phyloP scores from a whole-genome alignment of 2,797 vertebrate species.

The Etheostoma nigrum region DNA sequence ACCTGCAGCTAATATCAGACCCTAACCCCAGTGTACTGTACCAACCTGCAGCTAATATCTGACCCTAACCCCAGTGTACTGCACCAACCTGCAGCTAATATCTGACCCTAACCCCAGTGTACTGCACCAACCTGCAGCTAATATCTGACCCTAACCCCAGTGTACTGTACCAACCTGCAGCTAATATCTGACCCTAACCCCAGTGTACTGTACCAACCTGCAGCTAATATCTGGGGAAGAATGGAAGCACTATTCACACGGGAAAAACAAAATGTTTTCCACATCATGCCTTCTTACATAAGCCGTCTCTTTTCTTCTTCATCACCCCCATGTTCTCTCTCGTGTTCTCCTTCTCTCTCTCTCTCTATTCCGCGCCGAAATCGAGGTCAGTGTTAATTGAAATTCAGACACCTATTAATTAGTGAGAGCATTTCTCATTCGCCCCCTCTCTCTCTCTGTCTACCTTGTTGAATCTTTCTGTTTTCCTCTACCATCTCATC shows the following conservation, averaged over 20 bases:
- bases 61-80: too few species aligned
- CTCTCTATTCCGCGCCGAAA: constrained; percentile 33
- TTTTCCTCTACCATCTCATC: background rate
- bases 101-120: too few species aligned
- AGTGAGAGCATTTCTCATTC: constrained; percentile 55
- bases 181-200: too few species aligned
- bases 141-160: too few species aligned
- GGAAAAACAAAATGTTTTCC: constrained; percentile 48
- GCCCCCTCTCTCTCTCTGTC: background rate
- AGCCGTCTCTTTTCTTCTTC: background rate
- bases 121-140: too few species aligned
- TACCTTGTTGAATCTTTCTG: background rate
- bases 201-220: background rate
- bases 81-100: too few species aligned
- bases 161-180: too few species aligned
- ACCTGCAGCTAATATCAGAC: too few species aligned
- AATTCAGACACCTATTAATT: constrained; percentile 80
- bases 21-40: too few species aligned
- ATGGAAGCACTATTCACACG: constrained; percentile 43
- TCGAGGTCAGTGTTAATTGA: constrained; percentile 77
- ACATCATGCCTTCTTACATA: constrained; percentile 43
- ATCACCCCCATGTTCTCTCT: constrained; percentile 1
- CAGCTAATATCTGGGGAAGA: constrained; percentile 28
- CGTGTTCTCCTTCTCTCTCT: background rate
- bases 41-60: too few species aligned